These are phyloP conservation scores for Catharus minimus DNA, from an alignment of 2,113 vertebrate species.

Conservation along the genomic window DNA sequence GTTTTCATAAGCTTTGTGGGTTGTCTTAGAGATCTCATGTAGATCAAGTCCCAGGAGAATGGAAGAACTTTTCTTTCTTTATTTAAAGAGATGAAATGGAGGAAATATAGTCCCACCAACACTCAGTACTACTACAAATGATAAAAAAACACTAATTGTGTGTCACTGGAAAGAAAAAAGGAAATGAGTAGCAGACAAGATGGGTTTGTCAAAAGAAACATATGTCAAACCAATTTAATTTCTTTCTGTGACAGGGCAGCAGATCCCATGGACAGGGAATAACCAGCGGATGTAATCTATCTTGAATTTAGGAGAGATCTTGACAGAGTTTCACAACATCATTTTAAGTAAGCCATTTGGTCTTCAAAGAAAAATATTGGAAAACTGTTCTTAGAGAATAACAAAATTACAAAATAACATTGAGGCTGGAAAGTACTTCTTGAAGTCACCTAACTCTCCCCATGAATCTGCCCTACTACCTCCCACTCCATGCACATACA, in stretches of 20 bases:
- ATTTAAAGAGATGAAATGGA: background rate
- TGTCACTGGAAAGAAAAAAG: background rate
- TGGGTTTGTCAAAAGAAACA: constrained; percentile 9
- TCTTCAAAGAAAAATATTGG: background rate
- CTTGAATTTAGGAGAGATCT: background rate
- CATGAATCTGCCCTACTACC: rapidly evolving
- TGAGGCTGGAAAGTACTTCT: background rate
- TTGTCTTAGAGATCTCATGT: background rate
- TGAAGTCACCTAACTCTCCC: background rate
- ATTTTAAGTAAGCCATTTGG: background rate
- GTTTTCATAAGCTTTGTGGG: background rate
- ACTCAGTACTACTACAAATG: background rate
- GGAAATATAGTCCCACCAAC: background rate
- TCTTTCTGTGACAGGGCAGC: background rate
- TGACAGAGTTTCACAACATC: background rate
- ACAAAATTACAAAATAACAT: background rate
- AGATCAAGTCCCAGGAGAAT: background rate
- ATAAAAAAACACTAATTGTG: background rate
- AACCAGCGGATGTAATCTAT: background rate
- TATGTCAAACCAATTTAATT: constrained; percentile 16
- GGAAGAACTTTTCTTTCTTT: background rate
- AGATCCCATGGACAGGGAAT: background rate
- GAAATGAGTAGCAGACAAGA: background rate
- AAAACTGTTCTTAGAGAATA: background rate
- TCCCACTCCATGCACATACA: background rate